Percentiles rank a stretch among this genome's conserved stretches.
Evolutionary conservation across 1,140 invertebrate genomes (phyloP).

Genomic region (Anastrepha obliqua): DNA sequence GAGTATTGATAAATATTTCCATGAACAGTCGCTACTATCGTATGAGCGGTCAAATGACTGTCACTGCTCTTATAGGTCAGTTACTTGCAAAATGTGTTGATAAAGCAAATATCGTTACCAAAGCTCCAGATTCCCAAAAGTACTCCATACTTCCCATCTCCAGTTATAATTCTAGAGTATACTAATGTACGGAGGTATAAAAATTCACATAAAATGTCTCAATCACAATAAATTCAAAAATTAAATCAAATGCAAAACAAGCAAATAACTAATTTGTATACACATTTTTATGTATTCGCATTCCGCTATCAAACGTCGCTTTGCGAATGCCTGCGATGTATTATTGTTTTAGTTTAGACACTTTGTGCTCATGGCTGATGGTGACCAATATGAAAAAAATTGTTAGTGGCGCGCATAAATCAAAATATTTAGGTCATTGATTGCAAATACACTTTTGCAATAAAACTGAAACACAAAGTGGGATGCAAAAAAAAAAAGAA

Average conservation of each 20-base stretch:
- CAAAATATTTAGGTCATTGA: slow-evolving; percentile 49
- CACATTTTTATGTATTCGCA: not conserved
- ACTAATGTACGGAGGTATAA: not conserved
- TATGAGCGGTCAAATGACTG: too few species aligned
- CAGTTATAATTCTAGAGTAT: too few species aligned
- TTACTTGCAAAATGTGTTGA: too few species aligned
- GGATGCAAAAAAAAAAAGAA: too few species aligned
- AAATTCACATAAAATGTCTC: not conserved
- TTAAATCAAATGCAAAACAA: not conserved
- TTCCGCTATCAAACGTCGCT: not conserved
- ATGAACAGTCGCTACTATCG: too few species aligned
- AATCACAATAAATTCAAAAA: not conserved
- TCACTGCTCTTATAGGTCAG: too few species aligned
- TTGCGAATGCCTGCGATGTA: not conserved
- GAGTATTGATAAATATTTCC: too few species aligned
- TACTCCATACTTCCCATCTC: too few species aligned
- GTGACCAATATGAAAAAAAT: not conserved
- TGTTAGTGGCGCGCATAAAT: slow-evolving; percentile 20
- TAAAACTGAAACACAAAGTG: not conserved
- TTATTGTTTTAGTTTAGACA: not conserved
- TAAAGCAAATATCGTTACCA: too few species aligned
- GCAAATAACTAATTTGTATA: not conserved
- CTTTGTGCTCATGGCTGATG: not conserved
- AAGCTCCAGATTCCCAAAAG: too few species aligned
- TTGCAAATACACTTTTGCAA: slow-evolving; percentile 34